Conservation (phyloP, 2,113 vertebrate species). For the Notarius quadriscutis region DNA sequence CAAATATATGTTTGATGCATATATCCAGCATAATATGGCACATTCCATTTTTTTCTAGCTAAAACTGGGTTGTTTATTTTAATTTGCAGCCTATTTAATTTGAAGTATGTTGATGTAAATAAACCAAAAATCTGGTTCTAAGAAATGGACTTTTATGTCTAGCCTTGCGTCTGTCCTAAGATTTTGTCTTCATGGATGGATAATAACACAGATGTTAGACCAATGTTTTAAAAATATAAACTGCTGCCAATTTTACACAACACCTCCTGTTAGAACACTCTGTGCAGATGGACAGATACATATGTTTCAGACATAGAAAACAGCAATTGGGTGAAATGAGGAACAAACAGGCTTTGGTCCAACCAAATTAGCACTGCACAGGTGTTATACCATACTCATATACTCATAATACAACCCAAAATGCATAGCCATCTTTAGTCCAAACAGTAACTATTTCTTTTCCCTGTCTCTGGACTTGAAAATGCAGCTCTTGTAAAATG, state of each 20-base stretch:
- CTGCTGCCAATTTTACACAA: neutral
- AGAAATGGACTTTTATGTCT: neutral
- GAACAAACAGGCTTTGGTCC: neutral
- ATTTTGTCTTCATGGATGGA: neutral
- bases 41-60: neutral
- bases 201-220: neutral
- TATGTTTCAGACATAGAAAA: neutral
- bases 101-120: neutral
- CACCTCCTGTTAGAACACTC: neutral
- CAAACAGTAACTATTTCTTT: neutral
- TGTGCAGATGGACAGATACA: neutral
- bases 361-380: neutral
- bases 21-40: neutral
- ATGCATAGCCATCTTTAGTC: neutral
- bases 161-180: neutral
- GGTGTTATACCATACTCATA: neutral
- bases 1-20: neutral
- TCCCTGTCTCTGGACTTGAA: neutral
- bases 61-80: neutral
- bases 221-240: neutral
- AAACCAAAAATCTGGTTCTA: neutral
- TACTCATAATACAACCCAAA: neutral
- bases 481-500: constrained; percentile 33
- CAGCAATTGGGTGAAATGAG: neutral
- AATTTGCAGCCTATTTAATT: neutral